Evolutionary conservation across 2,888 invertebrate species (phyloP).

Genomic region (Phoenoteleia sp.): DNA sequence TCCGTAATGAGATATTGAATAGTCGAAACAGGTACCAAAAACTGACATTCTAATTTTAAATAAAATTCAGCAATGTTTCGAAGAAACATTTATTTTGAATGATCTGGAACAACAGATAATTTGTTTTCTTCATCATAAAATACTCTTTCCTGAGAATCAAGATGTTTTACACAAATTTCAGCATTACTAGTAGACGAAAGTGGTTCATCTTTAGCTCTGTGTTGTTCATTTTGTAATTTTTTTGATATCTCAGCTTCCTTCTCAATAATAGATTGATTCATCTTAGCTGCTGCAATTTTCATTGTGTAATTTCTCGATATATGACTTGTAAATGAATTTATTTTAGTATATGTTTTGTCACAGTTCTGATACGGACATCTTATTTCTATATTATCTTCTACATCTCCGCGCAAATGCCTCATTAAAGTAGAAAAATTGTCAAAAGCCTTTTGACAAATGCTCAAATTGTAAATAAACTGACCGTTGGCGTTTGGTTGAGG

Average conservation of each 20-base stretch:
- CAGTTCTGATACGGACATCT: conserved; percentile 43
- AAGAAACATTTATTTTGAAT: background rate
- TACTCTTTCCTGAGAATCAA: too few relatives aligned
- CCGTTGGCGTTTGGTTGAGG: conserved; percentile 5
- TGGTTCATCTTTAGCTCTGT: too few relatives aligned
- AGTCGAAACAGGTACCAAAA: background rate
- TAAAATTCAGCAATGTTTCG: conserved; percentile 8
- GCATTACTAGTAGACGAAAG: too few relatives aligned
- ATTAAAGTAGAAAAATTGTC: conserved; percentile 28
- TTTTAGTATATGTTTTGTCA: conserved; percentile 6
- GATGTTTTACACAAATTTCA: too few relatives aligned
- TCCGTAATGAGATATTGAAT: background rate
- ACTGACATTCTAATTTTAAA: conserved; percentile 19
- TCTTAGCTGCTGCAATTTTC: too few relatives aligned
- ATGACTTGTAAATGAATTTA: conserved; percentile 26
- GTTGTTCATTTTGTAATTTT: background rate
- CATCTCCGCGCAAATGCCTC: conserved; percentile 29
- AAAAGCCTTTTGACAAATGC: conserved; percentile 22
- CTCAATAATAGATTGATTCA: too few relatives aligned
- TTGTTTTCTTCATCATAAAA: background rate
- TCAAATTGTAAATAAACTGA: conserved; percentile 27
- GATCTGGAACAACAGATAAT: too few relatives aligned
- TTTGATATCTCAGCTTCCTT: too few relatives aligned
- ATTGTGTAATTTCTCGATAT: conserved; percentile 7
- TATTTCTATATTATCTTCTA: conserved; percentile 24